A percentile compares a stretch with the other conserved stretches of the same genome.
These are phyloP conservation scores for Hozukius guyotensis DNA, from an alignment of 2,797 vertebrate species.

Conservation along the genomic window DNA sequence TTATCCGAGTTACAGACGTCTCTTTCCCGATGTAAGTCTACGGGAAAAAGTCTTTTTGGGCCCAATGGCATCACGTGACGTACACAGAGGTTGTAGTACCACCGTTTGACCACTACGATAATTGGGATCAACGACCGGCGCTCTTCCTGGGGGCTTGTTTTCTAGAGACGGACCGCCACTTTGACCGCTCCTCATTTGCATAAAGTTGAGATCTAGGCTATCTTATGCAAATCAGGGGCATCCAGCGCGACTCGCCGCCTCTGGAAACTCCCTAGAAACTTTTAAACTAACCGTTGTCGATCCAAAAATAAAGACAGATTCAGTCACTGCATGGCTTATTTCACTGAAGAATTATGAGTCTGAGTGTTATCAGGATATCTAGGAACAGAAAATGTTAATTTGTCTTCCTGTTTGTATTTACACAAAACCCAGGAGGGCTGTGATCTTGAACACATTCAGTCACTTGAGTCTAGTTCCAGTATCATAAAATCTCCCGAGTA, in stretches of 20 bases:
- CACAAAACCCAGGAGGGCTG: not conserved
- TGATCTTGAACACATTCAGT: constrained; percentile 3
- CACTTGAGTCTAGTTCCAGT: not conserved
- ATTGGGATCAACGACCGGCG: too few relatives aligned
- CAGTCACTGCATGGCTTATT: too few relatives aligned
- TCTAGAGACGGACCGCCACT: rapidly evolving
- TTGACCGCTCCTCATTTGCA: too few relatives aligned
- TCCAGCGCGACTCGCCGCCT: rapidly evolving
- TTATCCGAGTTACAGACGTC: rapidly evolving
- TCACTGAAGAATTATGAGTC: too few relatives aligned
- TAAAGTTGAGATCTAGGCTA: rapidly evolving
- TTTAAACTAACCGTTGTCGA: too few relatives aligned
- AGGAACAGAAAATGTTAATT: not conserved
- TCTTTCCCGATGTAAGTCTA: too few relatives aligned
- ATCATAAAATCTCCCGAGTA: constrained; percentile 5
- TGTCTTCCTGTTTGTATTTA: not conserved
- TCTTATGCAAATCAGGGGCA: too few relatives aligned
- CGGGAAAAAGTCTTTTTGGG: rapidly evolving
- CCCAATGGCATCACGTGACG: too few relatives aligned
- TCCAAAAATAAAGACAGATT: too few relatives aligned
- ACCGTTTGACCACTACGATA: rapidly evolving
- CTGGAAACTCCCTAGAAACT: too few relatives aligned
- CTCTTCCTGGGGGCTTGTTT: too few relatives aligned
- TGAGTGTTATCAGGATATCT: not conserved
- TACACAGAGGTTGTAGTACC: too few relatives aligned